A percentile compares a stretch with the other conserved stretches of the same genome.
Evolutionary conservation across 2,797 vertebrate species (phyloP).

Genomic region (Typhlichthys eigenmanni): DNA sequence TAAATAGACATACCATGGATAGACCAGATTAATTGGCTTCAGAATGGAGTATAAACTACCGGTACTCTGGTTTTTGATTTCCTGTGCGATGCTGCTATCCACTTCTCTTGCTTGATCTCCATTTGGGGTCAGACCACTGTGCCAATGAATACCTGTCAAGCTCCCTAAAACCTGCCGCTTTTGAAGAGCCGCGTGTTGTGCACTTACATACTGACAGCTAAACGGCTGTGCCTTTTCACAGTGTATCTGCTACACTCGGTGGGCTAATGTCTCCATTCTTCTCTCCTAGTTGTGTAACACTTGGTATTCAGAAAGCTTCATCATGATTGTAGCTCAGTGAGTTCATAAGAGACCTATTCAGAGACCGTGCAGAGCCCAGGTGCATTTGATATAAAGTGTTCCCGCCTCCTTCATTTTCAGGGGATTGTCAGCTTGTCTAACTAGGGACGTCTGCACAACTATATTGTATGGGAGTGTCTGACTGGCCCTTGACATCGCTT

Average conservation of each 20-base stretch:
- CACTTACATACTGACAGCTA: slow-evolving; percentile 49
- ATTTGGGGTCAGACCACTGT: slow-evolving; percentile 11
- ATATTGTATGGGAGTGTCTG: slow-evolving; percentile 10
- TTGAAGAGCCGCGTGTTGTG: slow-evolving; percentile 29
- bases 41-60: slow-evolving; percentile 16
- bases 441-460: slow-evolving; percentile 10
- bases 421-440: slow-evolving; percentile 34
- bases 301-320: slow-evolving; percentile 48
- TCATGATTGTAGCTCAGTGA: slow-evolving; percentile 20
- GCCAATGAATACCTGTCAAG: slow-evolving; percentile 31
- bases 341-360: slow-evolving; percentile 40
- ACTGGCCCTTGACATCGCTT: slow-evolving; percentile 18
- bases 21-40: slow-evolving; percentile 33
- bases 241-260: slow-evolving; percentile 14
- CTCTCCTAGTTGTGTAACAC: slow-evolving; percentile 27
- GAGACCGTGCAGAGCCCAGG: slow-evolving; percentile 31
- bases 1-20: slow-evolving; percentile 17
- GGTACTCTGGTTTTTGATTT: not conserved
- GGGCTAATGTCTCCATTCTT: slow-evolving; percentile 31
- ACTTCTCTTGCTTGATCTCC: slow-evolving; percentile 13
- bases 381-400: slow-evolving; percentile 30
- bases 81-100: slow-evolving; percentile 28
- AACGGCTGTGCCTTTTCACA: slow-evolving; percentile 30
- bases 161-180: slow-evolving; percentile 38
- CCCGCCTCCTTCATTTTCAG: slow-evolving; percentile 20